phyloP scores from a whole-genome alignment of 2,888 invertebrate species.

The Fragum sueziense region DNA sequence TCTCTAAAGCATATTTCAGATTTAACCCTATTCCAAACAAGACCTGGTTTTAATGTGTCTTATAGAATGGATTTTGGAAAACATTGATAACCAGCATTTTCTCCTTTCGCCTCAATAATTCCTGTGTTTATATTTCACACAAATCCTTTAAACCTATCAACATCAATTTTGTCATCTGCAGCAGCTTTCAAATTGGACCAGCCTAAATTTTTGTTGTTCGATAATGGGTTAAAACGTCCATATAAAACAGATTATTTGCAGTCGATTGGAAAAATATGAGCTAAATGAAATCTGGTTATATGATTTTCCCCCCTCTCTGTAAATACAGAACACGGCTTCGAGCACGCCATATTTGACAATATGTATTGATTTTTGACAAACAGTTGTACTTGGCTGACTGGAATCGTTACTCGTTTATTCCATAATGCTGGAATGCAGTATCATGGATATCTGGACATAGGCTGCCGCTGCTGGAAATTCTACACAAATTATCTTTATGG shows the following conservation, averaged over 20 bases:
- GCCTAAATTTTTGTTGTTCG: too few species aligned
- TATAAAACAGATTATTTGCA: constrained; percentile 12
- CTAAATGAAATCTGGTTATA: constrained; percentile 20
- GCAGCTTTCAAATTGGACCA: too few species aligned
- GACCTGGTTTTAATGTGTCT: too few species aligned
- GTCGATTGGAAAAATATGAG: constrained; percentile 8
- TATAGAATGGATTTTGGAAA: too few species aligned
- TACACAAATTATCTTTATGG: constrained; percentile 12
- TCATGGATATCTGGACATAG: neutral
- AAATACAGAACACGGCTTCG: constrained; percentile 4
- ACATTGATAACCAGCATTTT: too few species aligned
- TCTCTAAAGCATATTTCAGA: too few species aligned
- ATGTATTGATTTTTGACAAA: constrained; percentile 53
- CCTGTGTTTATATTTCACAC: too few species aligned
- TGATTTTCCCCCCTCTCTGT: constrained; percentile 18
- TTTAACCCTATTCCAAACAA: too few species aligned
- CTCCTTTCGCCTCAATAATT: too few species aligned
- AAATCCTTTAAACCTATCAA: too few species aligned
- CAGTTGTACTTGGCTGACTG: constrained; percentile 5
- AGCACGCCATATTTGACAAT: constrained; percentile 42
- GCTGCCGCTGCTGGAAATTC: constrained; percentile 4
- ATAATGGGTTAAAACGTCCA: neutral
- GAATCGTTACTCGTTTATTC: constrained; percentile 24
- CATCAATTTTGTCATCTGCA: too few species aligned
- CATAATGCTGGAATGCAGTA: constrained; percentile 11